Conservation (phyloP, 2,113 vertebrate species). For the Oncorhynchus mykiss region DNA sequence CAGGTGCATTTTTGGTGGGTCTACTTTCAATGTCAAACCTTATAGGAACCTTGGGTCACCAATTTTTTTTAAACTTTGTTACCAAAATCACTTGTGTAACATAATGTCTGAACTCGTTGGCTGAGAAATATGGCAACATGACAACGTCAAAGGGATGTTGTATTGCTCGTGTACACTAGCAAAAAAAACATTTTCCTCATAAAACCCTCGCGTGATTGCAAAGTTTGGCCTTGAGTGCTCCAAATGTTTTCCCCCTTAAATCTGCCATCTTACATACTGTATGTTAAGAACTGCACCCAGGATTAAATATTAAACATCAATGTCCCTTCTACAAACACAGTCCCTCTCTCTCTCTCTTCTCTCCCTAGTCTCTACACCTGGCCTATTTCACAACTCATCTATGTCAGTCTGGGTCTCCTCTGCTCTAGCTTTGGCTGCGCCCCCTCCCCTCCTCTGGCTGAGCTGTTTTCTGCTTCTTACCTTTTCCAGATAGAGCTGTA, state of each 20-base stretch:
- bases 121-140: neutral
- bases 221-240: slow-evolving; percentile 44
- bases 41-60: neutral
- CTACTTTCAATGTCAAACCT: neutral
- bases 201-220: slow-evolving; percentile 62
- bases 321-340: slow-evolving; percentile 42
- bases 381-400: slow-evolving; percentile 1
- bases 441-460: slow-evolving; percentile 23
- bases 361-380: neutral
- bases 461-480: slow-evolving; percentile 39
- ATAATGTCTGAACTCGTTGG: neutral
- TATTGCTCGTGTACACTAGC: slow-evolving; percentile 27
- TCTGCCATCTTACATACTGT: slow-evolving; percentile 57
- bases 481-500: slow-evolving; percentile 68
- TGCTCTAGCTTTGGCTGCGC: neutral
- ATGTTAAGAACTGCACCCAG: slow-evolving; percentile 55
- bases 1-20: neutral
- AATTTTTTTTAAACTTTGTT: neutral
- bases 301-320: slow-evolving; percentile 70
- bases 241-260: slow-evolving; percentile 62
- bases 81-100: neutral
- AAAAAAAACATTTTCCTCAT: slow-evolving; percentile 57
- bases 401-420: slow-evolving; percentile 1
- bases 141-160: neutral
- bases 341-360: slow-evolving; percentile 10